Conservation (phyloP, 2,888 invertebrate genomes). For the Idaea dimidiata region DNA sequence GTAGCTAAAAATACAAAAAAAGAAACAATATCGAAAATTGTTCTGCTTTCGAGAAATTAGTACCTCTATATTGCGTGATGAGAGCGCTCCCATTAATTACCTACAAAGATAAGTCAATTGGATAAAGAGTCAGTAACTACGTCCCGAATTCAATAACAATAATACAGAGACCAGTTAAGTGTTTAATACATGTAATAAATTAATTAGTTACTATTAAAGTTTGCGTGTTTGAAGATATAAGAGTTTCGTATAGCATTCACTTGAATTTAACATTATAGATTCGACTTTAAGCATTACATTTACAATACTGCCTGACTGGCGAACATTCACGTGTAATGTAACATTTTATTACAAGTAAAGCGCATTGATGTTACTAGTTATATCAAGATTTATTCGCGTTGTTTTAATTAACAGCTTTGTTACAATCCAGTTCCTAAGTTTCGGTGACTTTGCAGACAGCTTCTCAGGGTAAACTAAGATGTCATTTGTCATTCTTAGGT, state of each 20-base stretch:
- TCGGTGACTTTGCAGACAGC: no score
- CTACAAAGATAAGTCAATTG: conserved; percentile 77
- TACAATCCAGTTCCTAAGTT: no score
- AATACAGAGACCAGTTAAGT: conserved; percentile 70
- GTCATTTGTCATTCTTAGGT: no score
- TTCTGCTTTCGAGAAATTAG: conserved; percentile 61
- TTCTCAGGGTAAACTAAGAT: no score
- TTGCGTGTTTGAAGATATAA: conserved; percentile 59
- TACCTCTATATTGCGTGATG: conserved; percentile 66
- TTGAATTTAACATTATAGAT: no score
- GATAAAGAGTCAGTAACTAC: conserved; percentile 51
- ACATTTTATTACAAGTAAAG: no score
- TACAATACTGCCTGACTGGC: no score
- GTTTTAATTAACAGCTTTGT: no score
- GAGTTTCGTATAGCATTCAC: conserved; percentile 29
- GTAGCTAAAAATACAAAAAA: conserved; percentile 21
- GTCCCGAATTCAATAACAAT: conserved; percentile 72
- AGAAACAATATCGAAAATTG: conserved; percentile 49
- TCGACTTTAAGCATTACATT: no score
- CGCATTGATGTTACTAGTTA: no score
- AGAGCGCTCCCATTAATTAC: conserved; percentile 66
- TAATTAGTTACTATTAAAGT: conserved; percentile 75
- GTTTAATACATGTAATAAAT: conserved; percentile 80
- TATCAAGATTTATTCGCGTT: no score
- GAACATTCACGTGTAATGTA: no score